A percentile compares a stretch with the other conserved stretches of the same genome.
Conservation (phyloP, 2,888 invertebrate genomes). For the Sturmia bella region DNA sequence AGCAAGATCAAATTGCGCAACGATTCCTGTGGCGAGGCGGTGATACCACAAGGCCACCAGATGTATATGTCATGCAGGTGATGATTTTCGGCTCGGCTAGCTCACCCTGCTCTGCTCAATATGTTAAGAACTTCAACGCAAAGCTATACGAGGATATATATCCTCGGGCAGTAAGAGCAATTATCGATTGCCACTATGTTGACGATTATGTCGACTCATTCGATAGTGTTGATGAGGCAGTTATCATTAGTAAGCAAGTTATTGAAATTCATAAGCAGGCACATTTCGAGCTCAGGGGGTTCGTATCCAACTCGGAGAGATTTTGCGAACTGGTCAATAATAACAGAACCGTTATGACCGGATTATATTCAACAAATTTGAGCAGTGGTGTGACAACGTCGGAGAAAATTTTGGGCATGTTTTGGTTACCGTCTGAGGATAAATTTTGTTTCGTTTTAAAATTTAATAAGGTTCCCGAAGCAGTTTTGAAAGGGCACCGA, state of each 20-base stretch:
- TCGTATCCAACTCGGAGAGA: slow-evolving; percentile 54
- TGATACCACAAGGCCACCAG: too few relatives aligned
- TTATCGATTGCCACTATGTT: slow-evolving; percentile 65
- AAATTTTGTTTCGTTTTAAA: slow-evolving; percentile 56
- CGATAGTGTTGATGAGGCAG: slow-evolving; percentile 54
- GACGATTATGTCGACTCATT: slow-evolving; percentile 65
- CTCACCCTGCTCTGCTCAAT: slow-evolving; percentile 58
- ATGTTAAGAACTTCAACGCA: slow-evolving; percentile 30
- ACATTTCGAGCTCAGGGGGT: too few relatives aligned
- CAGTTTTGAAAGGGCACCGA: slow-evolving; percentile 42
- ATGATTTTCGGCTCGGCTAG: slow-evolving; percentile 68
- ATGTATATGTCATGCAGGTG: too few relatives aligned
- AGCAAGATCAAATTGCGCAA: slow-evolving; percentile 54
- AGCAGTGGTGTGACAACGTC: slow-evolving; percentile 11
- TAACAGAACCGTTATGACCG: not conserved
- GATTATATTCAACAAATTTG: slow-evolving; percentile 28
- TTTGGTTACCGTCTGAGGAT: slow-evolving; percentile 48
- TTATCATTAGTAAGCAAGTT: slow-evolving; percentile 53
- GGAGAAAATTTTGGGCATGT: slow-evolving; percentile 51
- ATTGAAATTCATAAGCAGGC: too few relatives aligned
- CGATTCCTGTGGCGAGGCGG: too few relatives aligned
- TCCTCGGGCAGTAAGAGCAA: slow-evolving; percentile 54
- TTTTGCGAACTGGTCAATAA: not conserved
- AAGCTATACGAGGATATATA: slow-evolving; percentile 18
- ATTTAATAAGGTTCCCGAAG: slow-evolving; percentile 47